Evolutionary conservation across 2,888 invertebrate genomes (phyloP).

Genomic region (Phlogophora meticulosa): DNA sequence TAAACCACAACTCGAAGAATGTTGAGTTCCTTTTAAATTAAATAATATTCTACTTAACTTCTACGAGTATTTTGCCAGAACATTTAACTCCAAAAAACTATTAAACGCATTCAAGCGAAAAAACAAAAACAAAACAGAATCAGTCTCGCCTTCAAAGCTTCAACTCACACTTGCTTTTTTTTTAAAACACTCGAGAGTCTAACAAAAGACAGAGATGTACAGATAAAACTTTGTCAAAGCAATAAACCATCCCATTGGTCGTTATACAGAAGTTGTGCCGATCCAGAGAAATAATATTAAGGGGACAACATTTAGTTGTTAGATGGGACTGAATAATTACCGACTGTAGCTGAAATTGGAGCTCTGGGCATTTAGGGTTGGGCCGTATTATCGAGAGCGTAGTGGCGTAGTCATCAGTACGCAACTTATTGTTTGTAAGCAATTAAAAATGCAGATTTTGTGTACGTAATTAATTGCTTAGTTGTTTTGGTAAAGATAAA

Average conservation of each 20-base stretch:
- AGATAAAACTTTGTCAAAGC: slow-evolving; percentile 42
- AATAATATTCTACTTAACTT: neutral
- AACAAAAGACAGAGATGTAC: slow-evolving; percentile 23
- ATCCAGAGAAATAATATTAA: slow-evolving; percentile 48
- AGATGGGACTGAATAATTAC: slow-evolving; percentile 54
- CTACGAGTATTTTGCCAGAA: neutral
- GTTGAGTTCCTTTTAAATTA: neutral
- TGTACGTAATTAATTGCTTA: too few species aligned
- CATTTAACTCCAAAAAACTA: neutral
- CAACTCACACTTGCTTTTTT: slow-evolving; percentile 16
- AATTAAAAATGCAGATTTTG: slow-evolving; percentile 5
- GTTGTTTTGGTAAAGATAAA: too few species aligned
- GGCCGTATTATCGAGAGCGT: neutral
- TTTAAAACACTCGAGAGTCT: slow-evolving; percentile 4
- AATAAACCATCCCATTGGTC: slow-evolving; percentile 29
- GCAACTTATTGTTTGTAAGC: neutral
- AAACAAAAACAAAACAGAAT: neutral
- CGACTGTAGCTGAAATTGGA: slow-evolving; percentile 35
- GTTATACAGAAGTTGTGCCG: slow-evolving; percentile 19
- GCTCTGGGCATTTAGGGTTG: slow-evolving; percentile 27
- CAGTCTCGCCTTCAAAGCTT: neutral
- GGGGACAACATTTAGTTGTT: slow-evolving; percentile 44
- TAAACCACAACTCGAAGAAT: too few species aligned
- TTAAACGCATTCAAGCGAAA: neutral
- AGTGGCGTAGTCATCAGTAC: slow-evolving; percentile 3